Conservation (phyloP, 2,888 invertebrate genomes). For the Ischnus inquisitorius region DNA sequence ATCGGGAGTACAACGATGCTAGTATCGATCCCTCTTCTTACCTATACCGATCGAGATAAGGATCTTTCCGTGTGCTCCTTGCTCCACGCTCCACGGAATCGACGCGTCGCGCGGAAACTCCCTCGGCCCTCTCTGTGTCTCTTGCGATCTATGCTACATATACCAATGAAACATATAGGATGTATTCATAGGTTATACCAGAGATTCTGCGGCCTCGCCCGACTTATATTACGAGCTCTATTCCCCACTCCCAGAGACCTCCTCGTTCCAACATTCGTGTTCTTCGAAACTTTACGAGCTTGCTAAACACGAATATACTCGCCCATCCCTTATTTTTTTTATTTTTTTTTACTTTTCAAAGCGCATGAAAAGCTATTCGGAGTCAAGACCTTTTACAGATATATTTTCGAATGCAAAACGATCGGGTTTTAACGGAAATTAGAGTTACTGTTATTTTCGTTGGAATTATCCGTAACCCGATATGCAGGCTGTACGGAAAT, state of each 20-base stretch:
- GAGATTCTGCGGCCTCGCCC: conserved; percentile 54
- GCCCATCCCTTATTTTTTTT: conserved; percentile 30
- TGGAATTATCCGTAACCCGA: background rate
- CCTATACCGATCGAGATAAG: conserved; percentile 68
- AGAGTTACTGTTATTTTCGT: background rate
- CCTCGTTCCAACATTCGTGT: conserved; percentile 52
- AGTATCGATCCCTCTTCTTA: conserved; percentile 69
- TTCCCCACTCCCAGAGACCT: conserved; percentile 39
- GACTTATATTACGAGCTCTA: conserved; percentile 66
- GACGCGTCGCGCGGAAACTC: conserved; percentile 65
- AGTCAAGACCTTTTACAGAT: conserved; percentile 52
- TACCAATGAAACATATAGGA: conserved; percentile 38
- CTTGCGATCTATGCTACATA: conserved; percentile 52
- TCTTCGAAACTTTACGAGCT: conserved; percentile 66
- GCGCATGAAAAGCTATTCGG: conserved; percentile 31
- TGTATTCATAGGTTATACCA: conserved; percentile 48
- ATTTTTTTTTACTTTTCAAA: conserved; percentile 27
- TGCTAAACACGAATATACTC: conserved; percentile 69
- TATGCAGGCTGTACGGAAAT: too few relatives aligned
- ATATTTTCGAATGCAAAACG: conserved; percentile 17
- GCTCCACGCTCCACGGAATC: conserved; percentile 66
- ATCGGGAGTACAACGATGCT: conserved; percentile 58
- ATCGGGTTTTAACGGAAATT: background rate
- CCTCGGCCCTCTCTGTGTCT: conserved; percentile 31
- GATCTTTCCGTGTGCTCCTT: conserved; percentile 61